Conservation (phyloP, 2,888 invertebrate genomes). For the Trichopoda pennipes region DNA sequence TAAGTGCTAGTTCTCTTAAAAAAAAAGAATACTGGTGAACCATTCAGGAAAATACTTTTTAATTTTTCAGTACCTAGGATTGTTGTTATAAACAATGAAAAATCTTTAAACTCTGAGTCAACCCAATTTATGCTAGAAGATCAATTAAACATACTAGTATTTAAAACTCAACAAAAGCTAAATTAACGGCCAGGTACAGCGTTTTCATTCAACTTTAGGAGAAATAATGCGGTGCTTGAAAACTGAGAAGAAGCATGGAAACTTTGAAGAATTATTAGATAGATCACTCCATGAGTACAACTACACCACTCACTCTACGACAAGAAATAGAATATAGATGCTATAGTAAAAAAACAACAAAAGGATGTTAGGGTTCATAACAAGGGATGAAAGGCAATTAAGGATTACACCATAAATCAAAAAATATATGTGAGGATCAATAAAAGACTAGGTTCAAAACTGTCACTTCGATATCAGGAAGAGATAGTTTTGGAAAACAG, state of each 20-base stretch:
- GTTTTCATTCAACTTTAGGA: constrained; percentile 41
- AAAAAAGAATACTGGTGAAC: too few relatives aligned
- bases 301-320: constrained; percentile 48
- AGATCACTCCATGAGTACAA: constrained; percentile 57
- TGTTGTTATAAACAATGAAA: constrained; percentile 38
- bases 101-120: constrained; percentile 27
- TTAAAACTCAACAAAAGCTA: neutral
- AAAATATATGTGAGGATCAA: constrained; percentile 34
- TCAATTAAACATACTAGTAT: constrained; percentile 32
- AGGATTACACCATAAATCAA: neutral
- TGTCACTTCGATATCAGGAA: constrained; percentile 9
- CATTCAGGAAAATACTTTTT: constrained; percentile 5
- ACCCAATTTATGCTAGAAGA: constrained; percentile 32
- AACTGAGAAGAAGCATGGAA: constrained; percentile 34
- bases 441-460: constrained; percentile 42
- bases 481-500: constrained; percentile 14
- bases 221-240: constrained; percentile 46
- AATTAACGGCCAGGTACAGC: constrained; percentile 21
- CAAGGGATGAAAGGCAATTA: neutral
- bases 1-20: too few relatives aligned
- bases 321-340: constrained; percentile 36
- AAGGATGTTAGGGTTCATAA: constrained; percentile 8
- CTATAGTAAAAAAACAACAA: constrained; percentile 13
- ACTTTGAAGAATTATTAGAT: constrained; percentile 47
- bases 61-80: constrained; percentile 14